These are phyloP conservation scores for Bombus pascuorum DNA, from an alignment of 1,140 invertebrate species.

Conservation along the genomic window DNA sequence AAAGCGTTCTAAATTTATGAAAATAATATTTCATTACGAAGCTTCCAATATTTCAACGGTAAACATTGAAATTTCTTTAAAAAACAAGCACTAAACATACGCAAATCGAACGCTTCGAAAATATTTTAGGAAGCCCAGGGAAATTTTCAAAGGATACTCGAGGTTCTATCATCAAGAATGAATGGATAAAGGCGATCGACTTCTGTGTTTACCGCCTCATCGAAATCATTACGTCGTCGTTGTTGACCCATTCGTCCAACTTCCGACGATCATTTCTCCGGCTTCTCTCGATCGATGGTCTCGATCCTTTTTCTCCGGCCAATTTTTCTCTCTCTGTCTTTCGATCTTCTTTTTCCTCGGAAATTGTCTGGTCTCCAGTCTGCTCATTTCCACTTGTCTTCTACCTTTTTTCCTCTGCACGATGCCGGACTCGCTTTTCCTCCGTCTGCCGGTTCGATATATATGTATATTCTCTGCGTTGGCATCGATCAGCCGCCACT, in stretches of 20 bases:
- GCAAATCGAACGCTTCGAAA: neutral
- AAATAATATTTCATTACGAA: neutral
- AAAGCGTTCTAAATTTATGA: neutral
- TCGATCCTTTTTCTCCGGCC: neutral
- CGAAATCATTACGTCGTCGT: constrained; percentile 32
- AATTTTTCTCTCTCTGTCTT: neutral
- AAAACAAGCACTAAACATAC: neutral
- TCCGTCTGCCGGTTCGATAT: neutral
- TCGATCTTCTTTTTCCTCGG: neutral
- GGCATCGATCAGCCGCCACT: constrained; percentile 69
- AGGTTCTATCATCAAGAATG: neutral
- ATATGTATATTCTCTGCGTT: constrained; percentile 28
- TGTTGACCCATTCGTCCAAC: constrained; percentile 30
- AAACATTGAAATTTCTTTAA: neutral
- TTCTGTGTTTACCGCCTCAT: constrained; percentile 15
- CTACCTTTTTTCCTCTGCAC: constrained; percentile 7
- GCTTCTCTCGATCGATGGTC: neutral
- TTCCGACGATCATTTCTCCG: constrained; percentile 12
- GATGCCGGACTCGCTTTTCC: constrained; percentile 6
- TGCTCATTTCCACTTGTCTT: constrained; percentile 10
- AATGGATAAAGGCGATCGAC: constrained; percentile 19
- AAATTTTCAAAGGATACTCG: neutral
- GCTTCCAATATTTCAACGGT: neutral
- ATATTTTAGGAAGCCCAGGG: neutral
- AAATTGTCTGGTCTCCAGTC: neutral